Evolutionary conservation across 2,797 vertebrate species (phyloP).

Genomic region (Miichthys miiuy): DNA sequence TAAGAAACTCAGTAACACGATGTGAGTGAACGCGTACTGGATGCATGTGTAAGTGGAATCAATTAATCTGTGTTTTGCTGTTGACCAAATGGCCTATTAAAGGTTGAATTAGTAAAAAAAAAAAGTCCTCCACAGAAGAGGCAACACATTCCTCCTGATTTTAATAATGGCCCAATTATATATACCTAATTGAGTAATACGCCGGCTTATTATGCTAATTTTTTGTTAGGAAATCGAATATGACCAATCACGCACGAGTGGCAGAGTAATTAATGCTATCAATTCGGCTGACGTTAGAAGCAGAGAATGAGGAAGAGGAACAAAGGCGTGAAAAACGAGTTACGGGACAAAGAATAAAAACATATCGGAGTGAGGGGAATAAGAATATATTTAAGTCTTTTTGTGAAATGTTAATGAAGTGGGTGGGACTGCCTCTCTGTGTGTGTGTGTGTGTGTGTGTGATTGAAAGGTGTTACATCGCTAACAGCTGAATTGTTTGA

Average conservation of each 20-base stretch:
- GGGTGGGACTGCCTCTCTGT: conserved; percentile 36
- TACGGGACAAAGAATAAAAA: conserved; percentile 17
- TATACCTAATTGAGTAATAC: conserved; percentile 70
- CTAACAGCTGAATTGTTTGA: conserved; percentile 86
- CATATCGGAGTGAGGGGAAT: conserved; percentile 30
- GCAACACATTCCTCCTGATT: conserved; percentile 48
- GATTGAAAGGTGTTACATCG: conserved; percentile 58
- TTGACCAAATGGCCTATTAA: conserved; percentile 65
- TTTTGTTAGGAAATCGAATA: conserved; percentile 63
- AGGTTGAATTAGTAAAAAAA: conserved; percentile 54
- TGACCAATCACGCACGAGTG: conserved; percentile 67
- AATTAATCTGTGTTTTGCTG: conserved; percentile 62
- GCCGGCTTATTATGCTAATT: conserved; percentile 65
- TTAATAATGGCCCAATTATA: conserved; percentile 72
- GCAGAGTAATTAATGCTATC: conserved; percentile 74
- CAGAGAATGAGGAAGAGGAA: conserved; percentile 43
- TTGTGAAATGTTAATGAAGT: conserved; percentile 55
- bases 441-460: conserved; percentile 3
- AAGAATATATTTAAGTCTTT: conserved; percentile 48
- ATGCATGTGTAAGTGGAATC: conserved; percentile 51
- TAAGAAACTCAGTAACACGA: conserved; percentile 34
- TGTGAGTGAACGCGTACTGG: conserved; percentile 41
- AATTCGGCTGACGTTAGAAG: conserved; percentile 58
- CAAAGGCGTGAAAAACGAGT: conserved; percentile 8
- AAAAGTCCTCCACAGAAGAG: conserved; percentile 43